Base-by-base conservation (phyloP, 2,888 invertebrate species). In the Eupelmus urozonus region DNA sequence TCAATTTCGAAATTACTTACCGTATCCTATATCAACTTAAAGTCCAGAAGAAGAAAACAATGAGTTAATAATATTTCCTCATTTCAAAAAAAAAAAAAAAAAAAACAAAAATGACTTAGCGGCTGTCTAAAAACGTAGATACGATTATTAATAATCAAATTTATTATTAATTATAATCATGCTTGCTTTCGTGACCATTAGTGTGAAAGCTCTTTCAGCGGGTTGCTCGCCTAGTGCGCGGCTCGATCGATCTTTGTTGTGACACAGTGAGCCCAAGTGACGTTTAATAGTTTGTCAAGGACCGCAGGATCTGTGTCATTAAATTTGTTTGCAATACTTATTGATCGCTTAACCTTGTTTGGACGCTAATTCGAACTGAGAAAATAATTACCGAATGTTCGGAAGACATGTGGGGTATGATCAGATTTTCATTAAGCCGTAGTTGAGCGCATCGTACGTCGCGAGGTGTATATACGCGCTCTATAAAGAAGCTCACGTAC, bases 351-450 rank as follows among this genome's bases (percentile, higher is more conserved):
- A 27, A 18, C 34, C 45, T 11, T 62, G 63, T n/a, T 71, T 70
- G 34, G 70, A n/a, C n/a, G n/a, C n/a, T n/a, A n/a, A n/a, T n/a
- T n/a, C n/a, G n/a, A n/a, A n/a, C n/a, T 5, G 34, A 42, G 40
- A 60, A 72, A 72, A 72, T 72, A 77, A 77, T 77, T 62, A 25
- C 53, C 5, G 51, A 62, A 67, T 72, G 53, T 66, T 63, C 18
- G 49, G 40, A 55, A 62, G 42, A 25, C 60, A 42, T 72, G 60
- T 42, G 18, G 23, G 25, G 53, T 34, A 53, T 72, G 59, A 72
- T 72, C 72, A 67, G 65, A 55, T 72, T 67, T 72, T 72, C 77
- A 72, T 72, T 67, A 67, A 60, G 42, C 67, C 25, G 23, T 29
- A 60, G 67, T 72, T 66, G 40, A 72, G 72, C 60, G 67, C 29